Base-by-base conservation (phyloP, 1,140 invertebrate species). In the Nylanderia fulva region DNA sequence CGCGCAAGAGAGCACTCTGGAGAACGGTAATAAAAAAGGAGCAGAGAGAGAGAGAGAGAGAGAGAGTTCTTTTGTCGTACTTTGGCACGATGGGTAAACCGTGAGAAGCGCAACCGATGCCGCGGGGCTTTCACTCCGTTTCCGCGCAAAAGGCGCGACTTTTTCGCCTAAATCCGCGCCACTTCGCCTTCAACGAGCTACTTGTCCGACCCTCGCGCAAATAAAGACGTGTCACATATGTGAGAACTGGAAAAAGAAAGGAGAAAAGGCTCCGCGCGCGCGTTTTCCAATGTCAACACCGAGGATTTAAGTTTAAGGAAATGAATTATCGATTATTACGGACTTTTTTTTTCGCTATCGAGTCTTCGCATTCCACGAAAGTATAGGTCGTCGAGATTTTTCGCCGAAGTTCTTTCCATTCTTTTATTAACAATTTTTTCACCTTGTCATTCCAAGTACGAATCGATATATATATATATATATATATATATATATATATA, bases 51-150 rank as follows among this genome's bases (percentile, higher is more conserved):
- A 72, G 56, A 24, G 2, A 52, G 52, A 71, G 56, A 58, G 60
- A 76, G 74, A 77, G 48, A 48, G 18, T 42, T 66, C 71, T 56
- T 84, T 79, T 79, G 36, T 85, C 61, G 33, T 58, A 58, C 48
- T 79, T 66, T 29, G 33, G 33, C 21, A 39, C 63, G 63, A 18
- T 64, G 29, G 24, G 24, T n/a, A 42, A 39, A 60, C 52, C 63
- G 56, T 39, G 75, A 85, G 60, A 80, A 68, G 75, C 39, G 75
- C 84, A 85, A 60, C 63, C 24, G 18, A 68, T 68, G 84, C 84
- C 75, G 84, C 52, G 76, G 63, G 75, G 36, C 56, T 42, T 75
- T 13, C 60, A 66, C 48, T 76, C 63, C 42, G 64, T 69, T 80
- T 80, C 63, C 42, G 58, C 61, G 24, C 21, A 36, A 58, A 42